phyloP scores from a whole-genome alignment of 2,888 invertebrate genomes.

The Altica lythri region DNA sequence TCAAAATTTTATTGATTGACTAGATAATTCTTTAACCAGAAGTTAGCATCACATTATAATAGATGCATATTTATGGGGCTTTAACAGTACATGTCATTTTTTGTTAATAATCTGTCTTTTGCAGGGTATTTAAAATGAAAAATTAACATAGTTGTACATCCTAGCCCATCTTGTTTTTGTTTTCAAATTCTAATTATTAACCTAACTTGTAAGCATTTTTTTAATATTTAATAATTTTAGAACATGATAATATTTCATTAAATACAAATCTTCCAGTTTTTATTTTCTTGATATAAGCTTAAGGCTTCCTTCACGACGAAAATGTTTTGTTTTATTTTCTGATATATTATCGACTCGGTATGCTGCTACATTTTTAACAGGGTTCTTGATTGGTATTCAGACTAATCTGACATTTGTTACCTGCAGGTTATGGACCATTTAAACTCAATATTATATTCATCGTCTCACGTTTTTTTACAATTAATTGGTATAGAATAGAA shows the following conservation, averaged over 20 bases:
- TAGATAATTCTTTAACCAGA: constrained; percentile 21
- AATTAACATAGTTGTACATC: constrained; percentile 12
- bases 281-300: constrained; percentile 16
- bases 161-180: constrained; percentile 31
- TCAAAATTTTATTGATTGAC: constrained; percentile 27
- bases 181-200: constrained; percentile 28
- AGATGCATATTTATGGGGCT: constrained; percentile 16
- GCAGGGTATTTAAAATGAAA: constrained; percentile 23
- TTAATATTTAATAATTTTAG: constrained; percentile 21
- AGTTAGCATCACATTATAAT: constrained; percentile 17
- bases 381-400: constrained; percentile 26
- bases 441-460: too few species aligned
- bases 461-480: constrained; percentile 2
- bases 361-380: constrained; percentile 25
- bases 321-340: constrained; percentile 23
- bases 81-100: constrained; percentile 16
- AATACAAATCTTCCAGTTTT: constrained; percentile 20
- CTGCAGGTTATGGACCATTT: background rate
- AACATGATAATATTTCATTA: constrained; percentile 28
- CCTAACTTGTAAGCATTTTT: constrained; percentile 20
- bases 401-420: constrained; percentile 27
- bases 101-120: constrained; percentile 20
- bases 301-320: constrained; percentile 23
- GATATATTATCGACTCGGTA: constrained; percentile 25
- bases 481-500: too few species aligned